Evolutionary conservation across 2,888 invertebrate genomes (phyloP), one percentile per base, ranked within the genome.

Genomic region (Emmelina monodactyla): DNA sequence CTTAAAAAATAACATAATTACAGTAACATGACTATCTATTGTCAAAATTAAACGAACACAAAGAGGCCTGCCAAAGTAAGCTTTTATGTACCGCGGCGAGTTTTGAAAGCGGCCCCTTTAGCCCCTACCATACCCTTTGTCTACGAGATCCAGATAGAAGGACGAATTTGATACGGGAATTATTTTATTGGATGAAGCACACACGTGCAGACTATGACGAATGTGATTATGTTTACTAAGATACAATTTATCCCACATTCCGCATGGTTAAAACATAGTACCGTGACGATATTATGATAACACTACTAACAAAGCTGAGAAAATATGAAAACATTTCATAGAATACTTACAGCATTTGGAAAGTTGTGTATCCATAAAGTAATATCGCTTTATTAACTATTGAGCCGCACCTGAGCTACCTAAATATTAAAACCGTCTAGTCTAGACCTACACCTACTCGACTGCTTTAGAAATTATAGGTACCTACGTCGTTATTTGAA

Each of bases 101-200:
- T 78, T 71, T 66, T 67, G 62, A 76, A 75, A 73, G 70, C 66
- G 66, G 58, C 62, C 65, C 70, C 66, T 61, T 58, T 59, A 59
- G 63, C 64, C 68, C 65, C 59, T 60, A 3, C 58, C 47, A 52
- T 51, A 47, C 47, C 53, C 71, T 75, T 76, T 78, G 76, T 78
- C 73, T 75, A 63, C 64, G 61, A 71, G 64, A 76, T 76, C 79
- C 65, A 70, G 78, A 76, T 78, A 78, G 67, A 64, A 67, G 75
- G 69, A 73, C 71, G 68, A 76, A 79, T 79, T 79, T 67, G 76
- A 78, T 75, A 75, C 78, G 76, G 76, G 76, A 76, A 78, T 78
- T 72, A 78, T 75, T 75, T 71, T 73, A 78, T 76, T 78, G 73
- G 75, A 71, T 73, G 63, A 60, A 64, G 60, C 62, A 65, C 60